Base-by-base conservation (phyloP, 2,797 vertebrate species). In the Phrynocephalus guinanensis region DNA sequence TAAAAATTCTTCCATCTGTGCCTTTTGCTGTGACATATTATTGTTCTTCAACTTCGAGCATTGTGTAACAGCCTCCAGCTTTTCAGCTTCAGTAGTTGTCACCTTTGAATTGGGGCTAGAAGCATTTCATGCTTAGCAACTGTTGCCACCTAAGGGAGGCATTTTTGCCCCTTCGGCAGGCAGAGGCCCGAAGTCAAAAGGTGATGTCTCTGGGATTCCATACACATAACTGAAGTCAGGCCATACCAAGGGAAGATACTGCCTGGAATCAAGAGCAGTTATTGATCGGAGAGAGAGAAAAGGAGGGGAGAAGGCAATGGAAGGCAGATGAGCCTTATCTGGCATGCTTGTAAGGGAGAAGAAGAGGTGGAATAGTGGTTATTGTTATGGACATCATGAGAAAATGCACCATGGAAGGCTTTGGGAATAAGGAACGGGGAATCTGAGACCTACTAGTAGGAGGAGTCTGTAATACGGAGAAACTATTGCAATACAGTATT, bases 31-130 rank as follows among this genome's bases (percentile, higher is more conserved):
- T 79, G 38, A 28, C n/a, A 73, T 18, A 33, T 16, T 30, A 18
- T 50, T 50, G 30, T 11, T 50, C 30, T 77, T 72, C 11, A 30
- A 75, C n/a, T 86, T 68, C 16, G 33, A 84, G 22, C 10, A n/a
- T n/a, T 15, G 16, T 66, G 26, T 63, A 13, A 11, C 28, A 13
- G 16, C 80, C 13, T 38, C 28, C 77, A 50, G 22, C 18, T 71
- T 83, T 50, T 48, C 56, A 63, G 33, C 82, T 87, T 87, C 75
- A 80, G 48, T 72, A 50, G 5, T 71, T 81, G 33, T 77, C 30
- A 60, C 28, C 33, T 84, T 75, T 70, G 28, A 71, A 66, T 66
- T 85, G 24, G 8, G 5, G 50, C 28, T 80, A 56, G 72, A 85
- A 71, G 79, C 67, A 26, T 77, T 30, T 30, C 33, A n/a, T 13